Percentiles rank a stretch among this genome's conserved stretches.
Conservation (phyloP, 2,888 invertebrate species). For the Aethes cnicana region DNA sequence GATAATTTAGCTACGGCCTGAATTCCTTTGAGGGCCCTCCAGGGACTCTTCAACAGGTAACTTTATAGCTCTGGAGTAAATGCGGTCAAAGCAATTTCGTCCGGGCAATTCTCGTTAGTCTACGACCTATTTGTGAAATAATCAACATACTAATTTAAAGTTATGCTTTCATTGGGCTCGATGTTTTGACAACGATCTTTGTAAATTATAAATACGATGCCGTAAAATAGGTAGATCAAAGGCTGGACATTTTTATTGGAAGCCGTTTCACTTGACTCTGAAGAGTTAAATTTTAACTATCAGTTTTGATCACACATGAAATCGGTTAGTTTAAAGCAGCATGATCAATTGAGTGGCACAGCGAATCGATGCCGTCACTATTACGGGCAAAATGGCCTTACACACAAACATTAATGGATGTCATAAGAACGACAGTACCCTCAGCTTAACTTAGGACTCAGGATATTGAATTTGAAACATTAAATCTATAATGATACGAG, state of each 20-base stretch:
- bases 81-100: slow-evolving; percentile 67
- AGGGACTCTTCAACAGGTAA: slow-evolving; percentile 67
- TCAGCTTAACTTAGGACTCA: too few species aligned
- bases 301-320: background rate
- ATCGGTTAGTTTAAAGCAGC: slow-evolving; percentile 9
- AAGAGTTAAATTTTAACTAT: slow-evolving; percentile 1
- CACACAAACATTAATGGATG: too few species aligned
- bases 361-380: slow-evolving; percentile 20
- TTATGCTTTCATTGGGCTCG: slow-evolving; percentile 3
- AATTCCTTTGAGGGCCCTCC: slow-evolving; percentile 61
- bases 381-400: too few species aligned
- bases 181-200: background rate
- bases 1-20: slow-evolving; percentile 61
- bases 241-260: slow-evolving; percentile 18
- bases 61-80: slow-evolving; percentile 66
- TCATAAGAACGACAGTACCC: too few species aligned
- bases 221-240: slow-evolving; percentile 21
- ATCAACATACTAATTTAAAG: slow-evolving; percentile 40
- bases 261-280: slow-evolving; percentile 7
- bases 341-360: slow-evolving; percentile 6
- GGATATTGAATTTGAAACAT: slow-evolving; percentile 34
- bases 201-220: slow-evolving; percentile 14
- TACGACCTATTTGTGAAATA: slow-evolving; percentile 52
- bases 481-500: too few species aligned
- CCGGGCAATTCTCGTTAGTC: slow-evolving; percentile 50